phyloP scores from a whole-genome alignment of 2,888 invertebrate species.

The Dynastes hyllus region DNA sequence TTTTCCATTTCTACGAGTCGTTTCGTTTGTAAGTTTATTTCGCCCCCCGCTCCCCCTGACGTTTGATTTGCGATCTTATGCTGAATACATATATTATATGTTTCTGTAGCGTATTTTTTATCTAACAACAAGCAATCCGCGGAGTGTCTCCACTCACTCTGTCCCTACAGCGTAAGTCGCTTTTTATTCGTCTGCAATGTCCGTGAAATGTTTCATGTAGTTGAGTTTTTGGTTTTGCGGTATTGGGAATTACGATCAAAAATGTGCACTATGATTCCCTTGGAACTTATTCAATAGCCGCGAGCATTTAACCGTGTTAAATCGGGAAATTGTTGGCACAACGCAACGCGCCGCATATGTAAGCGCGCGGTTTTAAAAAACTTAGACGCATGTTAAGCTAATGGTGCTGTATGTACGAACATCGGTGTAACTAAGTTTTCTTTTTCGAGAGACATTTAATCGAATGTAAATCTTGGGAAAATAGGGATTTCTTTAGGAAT shows the following conservation, averaged over 20 bases:
- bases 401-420: constrained; percentile 1
- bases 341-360: not conserved
- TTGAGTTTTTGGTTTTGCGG: not conserved
- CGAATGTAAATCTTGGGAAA: not conserved
- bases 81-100: constrained; percentile 25
- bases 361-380: not conserved
- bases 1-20: constrained; percentile 6
- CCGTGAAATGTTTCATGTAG: not conserved
- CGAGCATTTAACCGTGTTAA: constrained; percentile 10
- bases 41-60: constrained; percentile 22
- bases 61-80: constrained; percentile 34
- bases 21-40: constrained; percentile 21
- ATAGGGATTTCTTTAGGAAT: too few relatives aligned
- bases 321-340: constrained; percentile 21
- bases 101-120: not conserved
- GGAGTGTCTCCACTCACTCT: constrained; percentile 6
- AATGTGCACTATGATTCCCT: not conserved
- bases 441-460: not conserved
- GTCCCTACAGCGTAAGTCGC: not conserved
- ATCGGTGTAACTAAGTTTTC: constrained; percentile 5
- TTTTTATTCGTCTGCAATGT: constrained; percentile 17
- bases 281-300: constrained; percentile 19
- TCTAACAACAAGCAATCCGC: constrained; percentile 25
- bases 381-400: constrained; percentile 4
- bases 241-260: not conserved